Evolutionary conservation across 1,140 invertebrate genomes (phyloP).

Genomic region (Drosophila asahinai): DNA sequence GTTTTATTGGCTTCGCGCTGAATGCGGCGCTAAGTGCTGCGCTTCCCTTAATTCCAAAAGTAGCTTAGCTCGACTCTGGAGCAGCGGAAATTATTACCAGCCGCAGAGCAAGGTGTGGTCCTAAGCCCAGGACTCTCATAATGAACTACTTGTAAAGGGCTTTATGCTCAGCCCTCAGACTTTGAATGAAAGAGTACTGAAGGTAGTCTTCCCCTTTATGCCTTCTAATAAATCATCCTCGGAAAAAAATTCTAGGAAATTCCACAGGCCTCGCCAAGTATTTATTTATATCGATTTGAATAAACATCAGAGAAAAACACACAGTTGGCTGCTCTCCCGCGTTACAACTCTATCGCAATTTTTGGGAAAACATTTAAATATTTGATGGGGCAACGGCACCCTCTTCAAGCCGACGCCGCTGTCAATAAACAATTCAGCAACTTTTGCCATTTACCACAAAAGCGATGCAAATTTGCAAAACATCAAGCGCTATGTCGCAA

Average conservation of each 20-base stretch:
- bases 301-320: conserved; percentile 12
- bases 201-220: background rate
- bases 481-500: conserved; percentile 51
- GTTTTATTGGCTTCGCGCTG: conserved; percentile 62
- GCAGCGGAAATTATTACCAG: conserved; percentile 1
- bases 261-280: background rate
- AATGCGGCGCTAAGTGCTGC: conserved; percentile 62
- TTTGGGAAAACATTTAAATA: conserved; percentile 40
- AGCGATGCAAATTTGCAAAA: conserved; percentile 68
- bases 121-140: background rate
- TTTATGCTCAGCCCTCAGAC: conserved; percentile 3
- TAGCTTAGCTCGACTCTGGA: conserved; percentile 60
- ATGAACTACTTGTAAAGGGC: background rate
- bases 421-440: conserved; percentile 65
- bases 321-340: background rate
- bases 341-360: conserved; percentile 9
- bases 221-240: conserved; percentile 4
- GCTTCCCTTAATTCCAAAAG: conserved; percentile 64
- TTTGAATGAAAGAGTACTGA: background rate
- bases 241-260: background rate
- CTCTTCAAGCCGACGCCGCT: conserved; percentile 28
- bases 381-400: conserved; percentile 9
- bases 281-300: conserved; percentile 28
- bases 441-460: conserved; percentile 61
- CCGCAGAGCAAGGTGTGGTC: conserved; percentile 16